These are phyloP conservation scores for Myotis lucifugus DNA, from an alignment of 2,113 vertebrate genomes.

Conservation along the genomic window DNA sequence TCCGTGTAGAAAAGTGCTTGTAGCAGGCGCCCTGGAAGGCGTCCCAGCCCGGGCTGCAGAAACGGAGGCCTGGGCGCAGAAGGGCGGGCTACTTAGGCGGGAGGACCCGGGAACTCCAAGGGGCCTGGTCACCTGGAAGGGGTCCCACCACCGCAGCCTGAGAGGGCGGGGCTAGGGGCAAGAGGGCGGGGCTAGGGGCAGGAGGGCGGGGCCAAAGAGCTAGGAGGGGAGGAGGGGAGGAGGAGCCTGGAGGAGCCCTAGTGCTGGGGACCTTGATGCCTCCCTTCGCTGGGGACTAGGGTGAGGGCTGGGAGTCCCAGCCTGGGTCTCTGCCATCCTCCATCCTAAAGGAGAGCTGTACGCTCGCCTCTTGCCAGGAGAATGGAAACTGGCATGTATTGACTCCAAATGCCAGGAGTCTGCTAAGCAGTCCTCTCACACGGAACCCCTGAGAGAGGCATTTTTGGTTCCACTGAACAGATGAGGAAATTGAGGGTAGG, in stretches of 20 bases:
- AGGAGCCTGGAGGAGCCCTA: neutral
- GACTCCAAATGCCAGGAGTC: neutral
- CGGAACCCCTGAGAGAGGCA: neutral
- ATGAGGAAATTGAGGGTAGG: neutral
- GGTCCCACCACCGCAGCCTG: neutral
- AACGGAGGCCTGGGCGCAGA: constrained; percentile 83
- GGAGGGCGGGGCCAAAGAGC: neutral
- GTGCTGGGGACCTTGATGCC: neutral
- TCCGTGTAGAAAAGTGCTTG: constrained; percentile 90
- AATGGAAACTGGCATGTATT: neutral
- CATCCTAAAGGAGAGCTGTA: neutral
- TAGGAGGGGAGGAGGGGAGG: rapidly evolving
- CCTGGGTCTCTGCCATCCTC: neutral
- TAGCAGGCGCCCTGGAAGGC: constrained; percentile 95
- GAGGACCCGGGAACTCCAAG: rapidly evolving
- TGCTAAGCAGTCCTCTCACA: neutral
- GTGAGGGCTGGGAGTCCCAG: neutral
- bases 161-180: neutral
- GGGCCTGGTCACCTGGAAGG: neutral
- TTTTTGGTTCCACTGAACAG: neutral
- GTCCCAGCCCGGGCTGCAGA: constrained; percentile 92
- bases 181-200: neutral
- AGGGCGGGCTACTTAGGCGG: neutral
- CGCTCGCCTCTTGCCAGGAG: neutral
- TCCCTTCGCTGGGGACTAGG: neutral